Evolutionary conservation across 2,888 invertebrate genomes (phyloP).

Genomic region (Drosophila birchii): DNA sequence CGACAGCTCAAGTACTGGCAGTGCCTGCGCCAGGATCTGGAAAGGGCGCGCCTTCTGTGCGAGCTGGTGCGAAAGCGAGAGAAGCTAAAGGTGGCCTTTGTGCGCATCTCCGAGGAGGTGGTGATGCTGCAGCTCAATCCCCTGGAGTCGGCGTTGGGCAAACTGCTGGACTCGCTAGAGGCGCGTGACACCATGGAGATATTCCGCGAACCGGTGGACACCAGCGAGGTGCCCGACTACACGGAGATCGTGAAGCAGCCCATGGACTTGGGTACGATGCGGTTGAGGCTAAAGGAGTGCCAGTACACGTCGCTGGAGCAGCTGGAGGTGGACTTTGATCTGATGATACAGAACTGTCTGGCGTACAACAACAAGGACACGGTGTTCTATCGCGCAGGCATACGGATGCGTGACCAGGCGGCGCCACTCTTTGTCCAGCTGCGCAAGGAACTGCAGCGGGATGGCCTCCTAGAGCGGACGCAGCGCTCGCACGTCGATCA

Average conservation of each 20-base stretch:
- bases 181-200: conserved; percentile 93
- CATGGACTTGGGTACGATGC: conserved; percentile 96
- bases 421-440: conserved; percentile 91
- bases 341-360: conserved; percentile 98
- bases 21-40: conserved; percentile 95
- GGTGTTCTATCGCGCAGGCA: conserved; percentile 95
- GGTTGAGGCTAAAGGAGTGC: conserved; percentile 89
- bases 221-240: conserved; percentile 95
- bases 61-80: conserved; percentile 98
- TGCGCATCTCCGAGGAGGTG: conserved; percentile 92
- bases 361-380: conserved; percentile 98
- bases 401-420: conserved; percentile 96
- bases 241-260: conserved; percentile 92
- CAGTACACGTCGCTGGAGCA: conserved; percentile 90
- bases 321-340: conserved; percentile 94
- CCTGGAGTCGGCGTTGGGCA: conserved; percentile 90
- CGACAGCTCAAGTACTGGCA: conserved; percentile 97
- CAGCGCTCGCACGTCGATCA: conserved; percentile 85
- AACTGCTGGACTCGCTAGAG: conserved; percentile 91
- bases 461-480: conserved; percentile 82
- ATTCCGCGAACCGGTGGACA: conserved; percentile 96
- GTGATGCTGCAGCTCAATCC: conserved; percentile 93
- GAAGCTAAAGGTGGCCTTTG: conserved; percentile 94
- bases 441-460: conserved; percentile 88
- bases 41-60: conserved; percentile 94